Base-by-base conservation (phyloP, 2,888 invertebrate genomes). In the Muscina levida region DNA sequence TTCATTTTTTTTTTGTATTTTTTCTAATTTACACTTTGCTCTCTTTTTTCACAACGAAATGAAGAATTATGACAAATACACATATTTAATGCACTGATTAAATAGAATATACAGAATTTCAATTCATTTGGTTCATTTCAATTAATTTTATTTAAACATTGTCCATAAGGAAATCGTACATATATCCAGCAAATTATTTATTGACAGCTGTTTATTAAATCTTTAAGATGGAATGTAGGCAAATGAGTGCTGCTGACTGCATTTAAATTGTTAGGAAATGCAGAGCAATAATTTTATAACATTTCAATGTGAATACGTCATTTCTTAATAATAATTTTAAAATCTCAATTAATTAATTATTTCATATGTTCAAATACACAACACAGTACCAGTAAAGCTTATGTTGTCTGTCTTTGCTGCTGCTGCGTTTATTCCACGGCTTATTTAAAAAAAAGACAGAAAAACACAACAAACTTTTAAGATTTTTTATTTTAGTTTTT, bases 21-120 rank as follows among this genome's bases (percentile, higher is more conserved):
- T 79, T 77, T 81, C 67, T 74, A 77, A 77, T 77, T 81, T 81
- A 81, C 77, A 81, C 77, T 77, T 74, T 74, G 72, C 74, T 81
- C 77, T 81, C 77, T 74, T 72, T 51, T 59, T 71, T 70, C 66
- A 31, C 8, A 31, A 31, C 31, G 66, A 62, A 44, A 62, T n/a
- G 39, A 19, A 31, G n/a, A 24, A 62, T 62, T 74, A 74, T 72
- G 71, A 80, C 74, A 77, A 68, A 68, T 68, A 68, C 68, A 77
- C 46, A 81, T 65, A 75, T 68, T 80, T 71, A 81, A 72, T 81
- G 77, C 81, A 77, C 72, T 81, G 74, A 81, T 81, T 77, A 77
- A 72, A 77, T 68, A 71, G 73, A 77, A 67, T 77, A 67, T 77
- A 71, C 59, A 77, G 67, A 75, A 70, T 76, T 31, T 31, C 8